phyloP scores from a whole-genome alignment of 35 echinoderm and acorn worm species.

The Ophioderma brevispina region DNA sequence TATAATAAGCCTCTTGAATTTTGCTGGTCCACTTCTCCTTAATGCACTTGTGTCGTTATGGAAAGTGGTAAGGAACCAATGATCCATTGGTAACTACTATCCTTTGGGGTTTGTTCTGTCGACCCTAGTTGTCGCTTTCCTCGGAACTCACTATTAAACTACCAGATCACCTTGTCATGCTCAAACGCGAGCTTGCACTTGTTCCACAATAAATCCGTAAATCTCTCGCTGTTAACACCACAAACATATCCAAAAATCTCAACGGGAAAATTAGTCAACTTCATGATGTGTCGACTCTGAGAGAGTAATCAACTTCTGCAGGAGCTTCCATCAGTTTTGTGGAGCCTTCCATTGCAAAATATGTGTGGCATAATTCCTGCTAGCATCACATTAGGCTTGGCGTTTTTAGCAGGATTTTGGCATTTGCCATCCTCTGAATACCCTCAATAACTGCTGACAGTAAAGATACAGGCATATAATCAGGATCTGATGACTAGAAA shows the following conservation, averaged over 20 bases:
- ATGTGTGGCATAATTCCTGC: constrained; percentile 68
- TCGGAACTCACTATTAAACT: constrained; percentile 92
- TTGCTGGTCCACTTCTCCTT: constrained; percentile 83
- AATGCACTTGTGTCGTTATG: constrained; percentile 90
- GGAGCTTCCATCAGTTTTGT: constrained; percentile 95
- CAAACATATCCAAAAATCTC: constrained; percentile 75
- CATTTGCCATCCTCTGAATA: constrained; percentile 83
- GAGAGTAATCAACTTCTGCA: constrained; percentile 88
- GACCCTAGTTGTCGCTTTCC: constrained; percentile 66
- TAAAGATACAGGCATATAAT: constrained; percentile 81
- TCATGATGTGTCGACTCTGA: constrained; percentile 98
- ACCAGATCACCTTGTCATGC: constrained; percentile 78
- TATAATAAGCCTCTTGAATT: constrained; percentile 62
- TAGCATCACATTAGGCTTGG: constrained; percentile 74
- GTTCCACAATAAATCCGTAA: constrained; percentile 83
- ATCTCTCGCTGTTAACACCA: constrained; percentile 68
- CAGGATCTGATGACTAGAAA: constrained; percentile 87
- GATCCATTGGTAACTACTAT: constrained; percentile 76
- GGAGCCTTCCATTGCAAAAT: constrained; percentile 98
- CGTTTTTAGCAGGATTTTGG: constrained; percentile 56
- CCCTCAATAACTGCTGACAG: constrained; percentile 88
- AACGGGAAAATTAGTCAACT: constrained; percentile 94
- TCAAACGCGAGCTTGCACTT: constrained; percentile 72
- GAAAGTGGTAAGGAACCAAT: constrained; percentile 50
- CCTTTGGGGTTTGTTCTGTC: constrained; percentile 73